Conservation (phyloP, 2,888 invertebrate species). For the Ecliptopera silaceata region DNA sequence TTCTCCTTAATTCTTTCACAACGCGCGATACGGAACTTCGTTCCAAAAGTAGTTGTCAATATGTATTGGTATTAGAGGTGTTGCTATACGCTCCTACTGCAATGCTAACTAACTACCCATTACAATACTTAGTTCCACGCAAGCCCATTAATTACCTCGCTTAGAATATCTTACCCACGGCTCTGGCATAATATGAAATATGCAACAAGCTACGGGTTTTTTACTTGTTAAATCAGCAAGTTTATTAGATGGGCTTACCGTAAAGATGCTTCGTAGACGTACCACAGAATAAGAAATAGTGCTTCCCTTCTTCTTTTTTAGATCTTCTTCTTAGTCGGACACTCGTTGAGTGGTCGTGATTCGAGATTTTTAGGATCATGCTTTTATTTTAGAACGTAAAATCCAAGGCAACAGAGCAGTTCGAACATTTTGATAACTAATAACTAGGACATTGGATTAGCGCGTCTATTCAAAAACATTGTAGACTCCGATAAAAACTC, state of each 20-base stretch:
- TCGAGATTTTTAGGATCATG: too few species aligned
- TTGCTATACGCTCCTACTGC: conserved; percentile 1
- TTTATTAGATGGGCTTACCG: conserved; percentile 29
- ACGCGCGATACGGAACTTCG: too few species aligned
- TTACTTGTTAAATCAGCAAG: conserved; percentile 28
- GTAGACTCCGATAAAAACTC: too few species aligned
- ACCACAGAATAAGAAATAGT: background rate
- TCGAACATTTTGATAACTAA: too few species aligned
- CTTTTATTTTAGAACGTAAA: too few species aligned
- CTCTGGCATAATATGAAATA: conserved; percentile 34
- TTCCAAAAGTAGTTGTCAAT: conserved; percentile 18
- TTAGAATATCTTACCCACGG: conserved; percentile 35
- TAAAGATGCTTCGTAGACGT: conserved; percentile 3
- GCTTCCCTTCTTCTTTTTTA: background rate
- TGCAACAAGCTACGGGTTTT: conserved; percentile 30
- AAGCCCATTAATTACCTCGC: conserved; percentile 41
- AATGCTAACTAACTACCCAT: conserved; percentile 24
- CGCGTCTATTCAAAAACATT: too few species aligned
- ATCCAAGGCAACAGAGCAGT: too few species aligned
- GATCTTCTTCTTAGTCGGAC: too few species aligned
- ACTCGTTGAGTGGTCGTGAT: too few species aligned
- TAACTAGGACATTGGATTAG: too few species aligned
- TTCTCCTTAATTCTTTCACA: too few species aligned
- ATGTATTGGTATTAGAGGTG: too few species aligned
- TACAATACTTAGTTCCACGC: conserved; percentile 40